Evolutionary conservation across 2,797 vertebrate species (phyloP).

Genomic region (Gorsachius magnificus): DNA sequence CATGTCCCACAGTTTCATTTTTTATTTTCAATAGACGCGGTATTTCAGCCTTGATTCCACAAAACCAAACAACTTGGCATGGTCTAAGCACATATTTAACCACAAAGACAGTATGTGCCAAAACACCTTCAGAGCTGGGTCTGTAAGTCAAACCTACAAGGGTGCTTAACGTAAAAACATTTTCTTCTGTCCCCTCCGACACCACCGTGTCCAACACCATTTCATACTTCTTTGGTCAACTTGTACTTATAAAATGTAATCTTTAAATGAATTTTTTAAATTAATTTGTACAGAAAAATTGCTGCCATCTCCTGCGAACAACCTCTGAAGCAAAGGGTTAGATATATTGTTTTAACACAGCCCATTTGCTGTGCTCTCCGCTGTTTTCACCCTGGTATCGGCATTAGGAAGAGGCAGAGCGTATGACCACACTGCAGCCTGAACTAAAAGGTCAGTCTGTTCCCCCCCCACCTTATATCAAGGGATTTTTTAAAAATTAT

Average conservation of each 20-base stretch:
- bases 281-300: slow-evolving; percentile 1
- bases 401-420: background rate
- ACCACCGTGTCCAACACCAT: background rate
- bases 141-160: background rate
- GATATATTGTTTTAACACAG: too few species aligned
- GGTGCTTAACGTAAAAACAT: background rate
- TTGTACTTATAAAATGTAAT: background rate
- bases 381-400: background rate
- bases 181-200: background rate
- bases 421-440: background rate
- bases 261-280: background rate
- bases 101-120: background rate
- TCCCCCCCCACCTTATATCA: background rate
- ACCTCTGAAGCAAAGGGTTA: background rate
- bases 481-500: background rate
- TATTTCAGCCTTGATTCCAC: background rate
- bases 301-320: background rate
- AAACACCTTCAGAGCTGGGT: background rate
- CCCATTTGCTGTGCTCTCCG: background rate
- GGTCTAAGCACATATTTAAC: background rate
- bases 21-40: background rate
- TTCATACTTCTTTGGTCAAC: background rate
- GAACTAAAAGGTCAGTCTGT: background rate
- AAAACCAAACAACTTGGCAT: background rate
- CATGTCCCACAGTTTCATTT: background rate